Percentiles rank a stretch among this genome's conserved stretches.
Evolutionary conservation across 2,797 vertebrate species (phyloP).

Genomic region (Malurus leucopterus): DNA sequence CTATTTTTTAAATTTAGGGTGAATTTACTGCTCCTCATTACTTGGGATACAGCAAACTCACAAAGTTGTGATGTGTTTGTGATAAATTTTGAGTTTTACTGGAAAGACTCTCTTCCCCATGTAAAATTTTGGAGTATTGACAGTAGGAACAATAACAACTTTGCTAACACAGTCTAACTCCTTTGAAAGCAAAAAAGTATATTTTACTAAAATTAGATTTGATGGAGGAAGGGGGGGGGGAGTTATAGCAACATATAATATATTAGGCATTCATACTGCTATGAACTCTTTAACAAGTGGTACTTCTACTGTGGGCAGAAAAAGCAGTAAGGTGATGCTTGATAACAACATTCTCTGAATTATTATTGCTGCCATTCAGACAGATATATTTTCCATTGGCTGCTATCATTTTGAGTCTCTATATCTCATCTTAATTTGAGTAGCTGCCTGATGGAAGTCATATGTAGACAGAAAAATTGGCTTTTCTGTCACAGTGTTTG

Average conservation of each 20-base stretch:
- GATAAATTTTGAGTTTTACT: not conserved
- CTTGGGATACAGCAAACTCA: not conserved
- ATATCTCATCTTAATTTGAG: conserved; percentile 44
- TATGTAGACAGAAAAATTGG: conserved; percentile 36
- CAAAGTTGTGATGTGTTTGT: not conserved
- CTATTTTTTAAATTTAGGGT: not conserved
- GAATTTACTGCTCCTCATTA: not conserved
- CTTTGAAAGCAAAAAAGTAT: not conserved
- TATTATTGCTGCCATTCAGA: conserved; percentile 32
- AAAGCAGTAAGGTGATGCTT: not conserved
- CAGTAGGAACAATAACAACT: not conserved
- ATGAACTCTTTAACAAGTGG: not conserved
- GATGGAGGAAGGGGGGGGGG: not conserved
- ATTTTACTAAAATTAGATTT: not conserved
- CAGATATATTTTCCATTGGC: conserved; percentile 46
- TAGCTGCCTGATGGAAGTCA: conserved; percentile 21
- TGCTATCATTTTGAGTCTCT: conserved; percentile 19
- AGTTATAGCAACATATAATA: not conserved
- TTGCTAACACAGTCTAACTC: not conserved
- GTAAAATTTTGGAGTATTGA: not conserved
- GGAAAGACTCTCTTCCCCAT: not conserved
- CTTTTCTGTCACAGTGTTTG: conserved; percentile 11
- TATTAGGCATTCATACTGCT: not conserved
- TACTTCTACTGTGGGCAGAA: not conserved
- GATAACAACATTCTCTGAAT: conserved; percentile 17